phyloP scores from a whole-genome alignment of 2,888 invertebrate species.

The Athalia cordata region DNA sequence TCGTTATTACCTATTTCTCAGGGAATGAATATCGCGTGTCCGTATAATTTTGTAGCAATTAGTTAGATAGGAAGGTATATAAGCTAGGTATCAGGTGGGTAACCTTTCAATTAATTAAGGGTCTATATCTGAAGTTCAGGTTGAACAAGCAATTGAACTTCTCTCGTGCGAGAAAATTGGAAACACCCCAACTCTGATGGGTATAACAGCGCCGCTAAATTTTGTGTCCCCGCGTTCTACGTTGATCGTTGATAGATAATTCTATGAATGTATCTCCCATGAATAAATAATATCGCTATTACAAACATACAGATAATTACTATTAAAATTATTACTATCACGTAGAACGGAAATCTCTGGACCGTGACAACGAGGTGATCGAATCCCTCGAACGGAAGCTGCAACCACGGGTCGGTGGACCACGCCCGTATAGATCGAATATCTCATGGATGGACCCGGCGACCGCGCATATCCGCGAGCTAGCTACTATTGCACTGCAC shows the following conservation, averaged over 20 bases:
- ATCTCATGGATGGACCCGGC: constrained; percentile 29
- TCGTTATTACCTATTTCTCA: no score
- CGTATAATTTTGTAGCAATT: no score
- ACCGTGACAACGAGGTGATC: constrained; percentile 3
- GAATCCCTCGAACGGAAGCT: constrained; percentile 23
- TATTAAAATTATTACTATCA: background rate
- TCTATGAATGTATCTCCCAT: background rate
- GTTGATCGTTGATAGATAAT: background rate
- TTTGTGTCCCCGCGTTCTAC: background rate
- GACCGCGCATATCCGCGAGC: constrained; percentile 19
- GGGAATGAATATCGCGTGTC: no score
- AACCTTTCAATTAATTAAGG: constrained; percentile 35
- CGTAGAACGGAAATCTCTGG: constrained; percentile 12
- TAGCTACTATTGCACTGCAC: no score
- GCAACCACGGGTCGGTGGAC: constrained; percentile 26
- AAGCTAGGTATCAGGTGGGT: background rate
- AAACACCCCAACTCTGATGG: background rate
- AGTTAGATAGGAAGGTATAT: no score
- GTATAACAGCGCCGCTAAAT: background rate
- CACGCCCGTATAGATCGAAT: constrained; percentile 39
- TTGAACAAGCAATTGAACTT: constrained; percentile 28
- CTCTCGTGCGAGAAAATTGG: constrained; percentile 14
- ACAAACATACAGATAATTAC: background rate
- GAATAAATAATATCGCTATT: no score
- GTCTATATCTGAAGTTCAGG: background rate